A percentile compares a stretch with the other conserved stretches of the same genome.
These are phyloP conservation scores for Poicephalus meyeri DNA, from an alignment of 2,113 vertebrate genomes.

Conservation along the genomic window DNA sequence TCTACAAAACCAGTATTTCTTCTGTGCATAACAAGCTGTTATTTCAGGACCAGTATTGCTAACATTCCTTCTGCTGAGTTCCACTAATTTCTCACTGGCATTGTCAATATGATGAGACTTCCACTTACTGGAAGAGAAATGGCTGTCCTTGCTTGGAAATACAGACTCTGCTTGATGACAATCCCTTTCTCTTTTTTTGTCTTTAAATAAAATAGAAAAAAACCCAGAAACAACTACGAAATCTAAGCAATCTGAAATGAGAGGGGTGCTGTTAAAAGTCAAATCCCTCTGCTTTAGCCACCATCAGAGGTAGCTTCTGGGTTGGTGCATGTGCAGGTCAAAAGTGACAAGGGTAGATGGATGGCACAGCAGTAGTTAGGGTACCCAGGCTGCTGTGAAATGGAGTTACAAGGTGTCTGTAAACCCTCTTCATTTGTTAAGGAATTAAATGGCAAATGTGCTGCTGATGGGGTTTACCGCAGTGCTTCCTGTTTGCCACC, in stretches of 20 bases:
- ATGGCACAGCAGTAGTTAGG: background rate
- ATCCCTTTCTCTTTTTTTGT: background rate
- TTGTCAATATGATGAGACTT: slow-evolving; percentile 5
- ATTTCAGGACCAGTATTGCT: background rate
- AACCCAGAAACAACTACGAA: background rate
- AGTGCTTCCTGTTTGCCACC: background rate
- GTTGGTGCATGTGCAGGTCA: background rate
- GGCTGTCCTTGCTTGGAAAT: background rate
- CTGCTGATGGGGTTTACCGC: background rate
- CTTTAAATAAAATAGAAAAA: background rate
- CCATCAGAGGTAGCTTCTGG: background rate
- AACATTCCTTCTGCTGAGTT: background rate
- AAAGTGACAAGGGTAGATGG: background rate
- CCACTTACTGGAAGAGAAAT: slow-evolving; percentile 34
- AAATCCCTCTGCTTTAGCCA: background rate
- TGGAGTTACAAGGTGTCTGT: background rate
- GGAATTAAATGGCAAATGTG: background rate
- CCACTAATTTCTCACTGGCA: slow-evolving; percentile 29
- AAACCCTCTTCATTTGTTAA: background rate
- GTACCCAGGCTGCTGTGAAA: background rate
- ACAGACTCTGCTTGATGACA: background rate
- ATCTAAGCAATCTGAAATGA: background rate
- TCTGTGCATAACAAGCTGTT: background rate
- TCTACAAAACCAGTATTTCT: background rate
- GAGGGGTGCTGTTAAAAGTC: background rate